Conservation (phyloP, 2,113 vertebrate species). For the Miniopterus natalensis region DNA sequence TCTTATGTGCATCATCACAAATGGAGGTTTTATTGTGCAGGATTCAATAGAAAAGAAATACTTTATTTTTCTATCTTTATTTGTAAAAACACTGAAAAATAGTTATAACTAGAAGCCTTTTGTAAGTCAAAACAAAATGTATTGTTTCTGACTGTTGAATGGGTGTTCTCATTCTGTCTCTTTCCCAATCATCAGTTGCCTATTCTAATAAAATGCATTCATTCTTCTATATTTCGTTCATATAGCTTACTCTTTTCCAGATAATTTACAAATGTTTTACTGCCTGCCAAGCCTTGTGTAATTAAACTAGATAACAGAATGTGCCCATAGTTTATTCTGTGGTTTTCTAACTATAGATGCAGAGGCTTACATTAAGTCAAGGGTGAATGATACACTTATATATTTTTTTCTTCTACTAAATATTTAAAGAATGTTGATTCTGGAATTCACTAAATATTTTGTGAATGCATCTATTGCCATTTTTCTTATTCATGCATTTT, state of each 20-base stretch:
- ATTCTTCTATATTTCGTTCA: constrained; percentile 68
- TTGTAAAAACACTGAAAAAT: constrained; percentile 64
- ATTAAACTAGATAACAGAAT: constrained; percentile 61
- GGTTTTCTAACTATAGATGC: background rate
- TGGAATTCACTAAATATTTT: constrained; percentile 52
- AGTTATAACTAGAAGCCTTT: constrained; percentile 67
- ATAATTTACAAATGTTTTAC: constrained; percentile 65
- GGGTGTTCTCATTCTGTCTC: constrained; percentile 65
- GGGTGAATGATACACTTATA: constrained; percentile 22
- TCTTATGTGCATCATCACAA: constrained; percentile 6
- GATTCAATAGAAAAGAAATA: constrained; percentile 61
- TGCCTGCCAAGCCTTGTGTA: constrained; percentile 52
- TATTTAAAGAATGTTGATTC: constrained; percentile 3
- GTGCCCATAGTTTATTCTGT: constrained; percentile 56
- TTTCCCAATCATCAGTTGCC: constrained; percentile 49
- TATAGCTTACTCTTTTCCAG: constrained; percentile 53
- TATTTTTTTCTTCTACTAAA: constrained; percentile 44
- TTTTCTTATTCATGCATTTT: constrained; percentile 30
- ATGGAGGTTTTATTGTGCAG: constrained; percentile 31
- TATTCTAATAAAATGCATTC: constrained; percentile 68
- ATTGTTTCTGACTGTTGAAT: constrained; percentile 71
- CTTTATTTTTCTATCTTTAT: constrained; percentile 66
- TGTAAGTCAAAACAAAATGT: constrained; percentile 65
- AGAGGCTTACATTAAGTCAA: constrained; percentile 11
- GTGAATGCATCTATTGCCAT: constrained; percentile 6